Evolutionary conservation across 1,140 invertebrate species (phyloP), one percentile per base, ranked within the genome.

Genomic region (Hylyphantes graminicola): DNA sequence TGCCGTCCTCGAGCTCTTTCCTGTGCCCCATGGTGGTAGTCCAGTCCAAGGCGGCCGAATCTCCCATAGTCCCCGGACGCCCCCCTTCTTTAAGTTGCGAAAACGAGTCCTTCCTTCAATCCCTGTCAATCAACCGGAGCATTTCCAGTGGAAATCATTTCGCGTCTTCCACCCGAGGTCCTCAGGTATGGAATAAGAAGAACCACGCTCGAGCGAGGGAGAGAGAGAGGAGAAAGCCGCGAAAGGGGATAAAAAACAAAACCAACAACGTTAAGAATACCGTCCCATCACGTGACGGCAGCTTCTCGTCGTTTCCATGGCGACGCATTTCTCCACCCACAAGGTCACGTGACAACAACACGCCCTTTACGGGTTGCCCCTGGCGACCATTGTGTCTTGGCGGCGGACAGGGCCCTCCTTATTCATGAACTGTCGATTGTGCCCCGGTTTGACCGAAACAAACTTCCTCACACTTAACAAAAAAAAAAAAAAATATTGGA

Each of bases 291-390:
- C 80, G 80, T 83, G 80, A 83, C 61, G 10, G 61, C 72, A 59
- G 80, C 80, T 83, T 83, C 80, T 65, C 80, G 51, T 54, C 13
- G 70, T 83, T 17, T n/a, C 53, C 80, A 83, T 83, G 70, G 80
- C 19, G 51, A 83, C 72, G 59, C 72, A 59, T 74, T 75, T 83
- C 80, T 67, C 70, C 80, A 74, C 80, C 70, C 80, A 83, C 72
- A 67, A 50, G 51, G 61, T 74, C 80, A 83, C 80, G 80, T 75
- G 70, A 75, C 17, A 15, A 57, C 51, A 63, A 61, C 80, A 83
- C 80, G 80, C 80, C 80, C 80, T 83, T 74, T 83, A 50, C 35
- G n/a, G 65, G 80, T 83, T 83, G 72, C 80, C 59, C 61, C 8
- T 74, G 50, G 80, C 55, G 80, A 83, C 80, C 80, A 75, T 50